Evolutionary conservation across 2,113 vertebrate species (phyloP).

Genomic region (Gadus chalcogrammus): DNA sequence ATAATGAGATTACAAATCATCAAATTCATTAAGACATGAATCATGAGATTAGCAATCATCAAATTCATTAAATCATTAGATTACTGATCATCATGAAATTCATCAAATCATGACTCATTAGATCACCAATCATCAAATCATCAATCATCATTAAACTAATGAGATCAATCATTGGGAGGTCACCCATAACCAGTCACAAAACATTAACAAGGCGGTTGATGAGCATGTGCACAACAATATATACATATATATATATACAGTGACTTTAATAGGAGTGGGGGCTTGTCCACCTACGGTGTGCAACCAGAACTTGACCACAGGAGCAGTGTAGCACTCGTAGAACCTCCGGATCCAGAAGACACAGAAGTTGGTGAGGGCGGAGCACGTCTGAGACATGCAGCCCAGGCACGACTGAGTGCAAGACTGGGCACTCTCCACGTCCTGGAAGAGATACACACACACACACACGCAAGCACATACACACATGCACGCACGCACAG

Average conservation of each 20-base stretch:
- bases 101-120: too few species aligned
- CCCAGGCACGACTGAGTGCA: constrained; percentile 18
- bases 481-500: too few species aligned
- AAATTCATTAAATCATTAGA: too few species aligned
- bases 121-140: too few species aligned
- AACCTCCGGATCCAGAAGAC: constrained; percentile 78
- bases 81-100: too few species aligned
- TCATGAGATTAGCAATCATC: too few species aligned
- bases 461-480: too few species aligned
- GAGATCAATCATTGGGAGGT: background rate
- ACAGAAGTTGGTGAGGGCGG: constrained; percentile 47
- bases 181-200: background rate
- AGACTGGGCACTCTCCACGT: constrained; percentile 75
- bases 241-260: background rate
- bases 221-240: background rate
- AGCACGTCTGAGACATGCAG: constrained; percentile 32
- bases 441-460: constrained; percentile 29
- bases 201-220: background rate
- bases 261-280: background rate
- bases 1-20: too few species aligned
- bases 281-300: constrained; percentile 81
- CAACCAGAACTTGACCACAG: constrained; percentile 98
- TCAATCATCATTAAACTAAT: background rate
- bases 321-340: constrained; percentile 93
- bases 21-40: too few species aligned